Evolutionary conservation across 2,797 vertebrate genomes (phyloP).

Genomic region (Brachymystax lenok): DNA sequence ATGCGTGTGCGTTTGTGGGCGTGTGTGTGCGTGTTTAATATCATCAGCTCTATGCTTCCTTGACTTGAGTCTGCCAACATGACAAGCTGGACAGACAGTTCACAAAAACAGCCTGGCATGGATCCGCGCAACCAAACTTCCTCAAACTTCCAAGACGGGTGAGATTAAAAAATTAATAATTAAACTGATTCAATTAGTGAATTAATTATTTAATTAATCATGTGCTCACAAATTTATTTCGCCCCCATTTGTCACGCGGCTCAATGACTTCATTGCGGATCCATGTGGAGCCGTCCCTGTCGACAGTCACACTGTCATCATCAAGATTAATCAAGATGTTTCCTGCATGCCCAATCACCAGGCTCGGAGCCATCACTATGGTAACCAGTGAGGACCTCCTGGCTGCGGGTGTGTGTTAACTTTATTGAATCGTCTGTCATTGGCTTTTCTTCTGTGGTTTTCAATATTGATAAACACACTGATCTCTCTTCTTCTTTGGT

Average conservation of each 20-base stretch:
- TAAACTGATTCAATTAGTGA: conserved; percentile 65
- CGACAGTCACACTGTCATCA: conserved; percentile 73
- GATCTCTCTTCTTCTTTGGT: neutral
- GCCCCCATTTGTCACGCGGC: conserved; percentile 66
- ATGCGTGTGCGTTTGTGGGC: neutral
- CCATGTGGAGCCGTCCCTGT: conserved; percentile 76
- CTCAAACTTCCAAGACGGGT: conserved; percentile 34
- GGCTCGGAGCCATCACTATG: conserved; percentile 45
- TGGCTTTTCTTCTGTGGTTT: neutral
- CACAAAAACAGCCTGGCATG: neutral
- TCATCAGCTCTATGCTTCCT: neutral
- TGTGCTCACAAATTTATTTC: conserved; percentile 62
- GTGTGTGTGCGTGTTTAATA: neutral
- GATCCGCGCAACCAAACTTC: conserved; percentile 53
- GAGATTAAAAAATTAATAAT: conserved; percentile 70
- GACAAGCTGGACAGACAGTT: neutral
- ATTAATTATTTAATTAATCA: conserved; percentile 79
- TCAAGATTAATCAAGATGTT: conserved; percentile 84
- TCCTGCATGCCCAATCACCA: conserved; percentile 66
- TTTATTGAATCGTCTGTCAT: neutral
- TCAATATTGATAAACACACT: neutral
- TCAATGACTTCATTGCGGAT: conserved; percentile 79
- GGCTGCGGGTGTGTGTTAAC: neutral
- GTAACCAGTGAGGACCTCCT: conserved; percentile 50
- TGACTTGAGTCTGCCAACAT: neutral